Percentiles rank a stretch among this genome's conserved stretches.
These are phyloP conservation scores for Drosophila tristis DNA, from an alignment of 1,140 invertebrate genomes.

Conservation along the genomic window DNA sequence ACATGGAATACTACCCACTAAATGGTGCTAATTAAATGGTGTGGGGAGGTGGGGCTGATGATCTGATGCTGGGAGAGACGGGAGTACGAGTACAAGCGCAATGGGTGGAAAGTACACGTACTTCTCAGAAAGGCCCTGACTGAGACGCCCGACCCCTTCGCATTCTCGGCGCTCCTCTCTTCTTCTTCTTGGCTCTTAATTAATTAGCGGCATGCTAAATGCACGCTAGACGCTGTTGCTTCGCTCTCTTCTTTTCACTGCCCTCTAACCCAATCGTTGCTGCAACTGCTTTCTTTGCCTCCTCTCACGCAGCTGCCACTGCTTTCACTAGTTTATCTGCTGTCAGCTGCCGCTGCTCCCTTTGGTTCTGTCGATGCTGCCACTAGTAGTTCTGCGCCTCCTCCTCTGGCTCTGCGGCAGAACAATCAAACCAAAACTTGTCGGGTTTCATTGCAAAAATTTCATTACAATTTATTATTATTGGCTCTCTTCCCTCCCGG, in stretches of 20 bases:
- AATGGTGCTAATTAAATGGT: slow-evolving; percentile 49
- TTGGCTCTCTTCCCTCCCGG: slow-evolving; percentile 15
- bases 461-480: slow-evolving; percentile 67
- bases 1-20: slow-evolving; percentile 42
- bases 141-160: background rate
- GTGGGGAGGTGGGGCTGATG: background rate
- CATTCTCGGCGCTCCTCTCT: background rate
- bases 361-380: no score
- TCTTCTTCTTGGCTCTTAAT: slow-evolving; percentile 32
- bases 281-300: no score
- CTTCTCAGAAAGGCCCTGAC: no score
- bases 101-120: slow-evolving; percentile 3
- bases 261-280: no score
- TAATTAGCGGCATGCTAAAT: slow-evolving; percentile 74
- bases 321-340: no score
- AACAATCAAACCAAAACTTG: slow-evolving; percentile 76
- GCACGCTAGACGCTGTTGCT: slow-evolving; percentile 50
- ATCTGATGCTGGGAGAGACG: no score
- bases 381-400: no score
- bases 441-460: slow-evolving; percentile 76
- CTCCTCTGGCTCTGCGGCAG: background rate
- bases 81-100: background rate
- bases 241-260: no score
- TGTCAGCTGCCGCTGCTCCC: no score
- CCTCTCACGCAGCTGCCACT: no score